Conservation (phyloP, 2,113 vertebrate species). For the Hepsetus odoe region DNA sequence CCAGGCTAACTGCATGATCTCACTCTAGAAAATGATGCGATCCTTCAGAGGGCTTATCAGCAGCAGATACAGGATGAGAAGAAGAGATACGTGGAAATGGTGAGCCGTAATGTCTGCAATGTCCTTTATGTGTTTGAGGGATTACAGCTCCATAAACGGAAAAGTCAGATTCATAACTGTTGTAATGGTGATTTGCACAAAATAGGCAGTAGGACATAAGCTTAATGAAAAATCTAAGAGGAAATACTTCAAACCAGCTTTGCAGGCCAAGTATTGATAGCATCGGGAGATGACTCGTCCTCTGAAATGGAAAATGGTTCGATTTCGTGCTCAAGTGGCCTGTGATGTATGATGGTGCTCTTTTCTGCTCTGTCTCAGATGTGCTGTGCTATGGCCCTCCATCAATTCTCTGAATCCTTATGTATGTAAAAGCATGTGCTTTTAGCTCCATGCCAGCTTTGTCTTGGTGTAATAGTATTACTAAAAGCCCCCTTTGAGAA, state of each 20-base stretch:
- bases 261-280: not conserved
- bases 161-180: not conserved
- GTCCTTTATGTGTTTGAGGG: not conserved
- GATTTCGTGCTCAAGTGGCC: not conserved
- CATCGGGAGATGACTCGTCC: not conserved
- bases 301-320: not conserved
- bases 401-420: not conserved
- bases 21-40: slow-evolving; percentile 59
- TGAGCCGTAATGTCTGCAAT: slow-evolving; percentile 51
- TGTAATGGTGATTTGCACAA: not conserved
- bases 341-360: slow-evolving; percentile 4
- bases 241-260: not conserved
- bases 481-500: not conserved
- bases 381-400: not conserved
- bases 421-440: not conserved
- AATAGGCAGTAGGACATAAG: not conserved
- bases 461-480: not conserved
- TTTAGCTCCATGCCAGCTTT: not conserved
- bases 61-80: slow-evolving; percentile 62
- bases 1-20: slow-evolving; percentile 7
- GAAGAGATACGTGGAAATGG: slow-evolving; percentile 69
- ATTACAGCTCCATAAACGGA: not conserved
- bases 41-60: slow-evolving; percentile 52
- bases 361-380: not conserved
- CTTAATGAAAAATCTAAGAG: not conserved